Evolutionary conservation across 2,113 vertebrate genomes (phyloP).

Genomic region (Trinectes maculatus): DNA sequence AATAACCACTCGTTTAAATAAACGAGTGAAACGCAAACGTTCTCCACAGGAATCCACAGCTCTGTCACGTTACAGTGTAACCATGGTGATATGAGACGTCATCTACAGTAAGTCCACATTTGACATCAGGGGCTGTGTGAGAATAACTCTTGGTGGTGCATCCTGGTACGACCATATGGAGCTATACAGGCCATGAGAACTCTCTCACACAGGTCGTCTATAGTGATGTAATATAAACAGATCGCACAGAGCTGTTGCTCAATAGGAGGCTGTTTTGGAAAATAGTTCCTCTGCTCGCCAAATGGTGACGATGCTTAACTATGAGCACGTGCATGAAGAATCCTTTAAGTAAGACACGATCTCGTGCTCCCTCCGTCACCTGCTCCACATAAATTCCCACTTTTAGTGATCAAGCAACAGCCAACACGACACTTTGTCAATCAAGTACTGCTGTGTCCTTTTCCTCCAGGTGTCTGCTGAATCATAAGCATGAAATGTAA

Average conservation of each 20-base stretch:
- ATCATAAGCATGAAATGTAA: too few species aligned
- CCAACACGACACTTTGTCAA: conserved; percentile 14
- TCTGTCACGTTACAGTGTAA: background rate
- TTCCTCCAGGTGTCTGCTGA: too few species aligned
- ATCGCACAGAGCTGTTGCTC: conserved; percentile 29
- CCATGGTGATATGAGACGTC: conserved; percentile 18
- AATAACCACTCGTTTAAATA: background rate
- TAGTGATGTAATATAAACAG: conserved; percentile 60
- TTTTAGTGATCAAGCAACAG: conserved; percentile 10
- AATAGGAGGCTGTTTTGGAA: conserved; percentile 19
- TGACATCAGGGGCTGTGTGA: background rate
- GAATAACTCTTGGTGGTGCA: conserved; percentile 19
- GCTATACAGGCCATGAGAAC: conserved; percentile 30
- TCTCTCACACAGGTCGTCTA: conserved; percentile 14
- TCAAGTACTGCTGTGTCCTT: too few species aligned
- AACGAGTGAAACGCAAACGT: background rate
- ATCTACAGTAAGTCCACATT: conserved; percentile 15
- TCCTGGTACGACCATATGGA: conserved; percentile 12
- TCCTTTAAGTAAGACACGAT: conserved; percentile 19
- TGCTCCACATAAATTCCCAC: conserved; percentile 3
- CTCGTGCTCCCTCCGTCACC: conserved; percentile 7
- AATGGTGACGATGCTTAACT: conserved; percentile 30
- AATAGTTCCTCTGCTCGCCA: conserved; percentile 1
- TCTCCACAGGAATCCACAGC: background rate
- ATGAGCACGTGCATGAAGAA: conserved; percentile 47